Conservation (phyloP, 2,888 invertebrate genomes). For the Ornithoptera priamus region DNA sequence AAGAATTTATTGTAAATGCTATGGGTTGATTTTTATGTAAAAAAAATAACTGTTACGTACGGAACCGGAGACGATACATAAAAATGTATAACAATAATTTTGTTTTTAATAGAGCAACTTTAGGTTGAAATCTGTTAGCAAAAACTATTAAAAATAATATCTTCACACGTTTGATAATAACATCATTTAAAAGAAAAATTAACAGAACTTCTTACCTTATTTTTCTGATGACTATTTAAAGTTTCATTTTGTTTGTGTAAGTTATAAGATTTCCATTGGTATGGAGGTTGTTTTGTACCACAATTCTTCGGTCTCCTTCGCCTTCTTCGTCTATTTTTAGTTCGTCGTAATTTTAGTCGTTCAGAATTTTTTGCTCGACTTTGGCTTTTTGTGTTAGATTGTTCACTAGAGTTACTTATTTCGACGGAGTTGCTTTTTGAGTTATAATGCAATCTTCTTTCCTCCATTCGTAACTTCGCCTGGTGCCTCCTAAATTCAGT, state of each 20-base stretch:
- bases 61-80: no score
- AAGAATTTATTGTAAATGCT: background rate
- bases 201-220: slow-evolving; percentile 36
- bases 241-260: slow-evolving; percentile 35
- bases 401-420: slow-evolving; percentile 54
- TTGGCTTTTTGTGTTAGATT: slow-evolving; percentile 42
- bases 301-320: slow-evolving; percentile 67
- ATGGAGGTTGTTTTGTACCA: slow-evolving; percentile 71
- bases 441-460: slow-evolving; percentile 49
- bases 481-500: slow-evolving; percentile 64
- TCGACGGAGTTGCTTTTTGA: slow-evolving; percentile 59
- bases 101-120: no score
- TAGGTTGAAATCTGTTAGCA: no score
- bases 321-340: slow-evolving; percentile 60
- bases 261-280: slow-evolving; percentile 57
- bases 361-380: slow-evolving; percentile 47
- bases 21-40: background rate
- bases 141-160: no score
- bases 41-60: no score
- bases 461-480: slow-evolving; percentile 56
- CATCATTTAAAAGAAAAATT: background rate
- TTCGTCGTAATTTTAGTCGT: slow-evolving; percentile 51
- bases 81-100: no score
- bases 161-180: background rate
- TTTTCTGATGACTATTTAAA: slow-evolving; percentile 40